These are phyloP conservation scores for Hemicrepidius hirtus DNA, from an alignment of 2,888 invertebrate genomes.

Conservation along the genomic window DNA sequence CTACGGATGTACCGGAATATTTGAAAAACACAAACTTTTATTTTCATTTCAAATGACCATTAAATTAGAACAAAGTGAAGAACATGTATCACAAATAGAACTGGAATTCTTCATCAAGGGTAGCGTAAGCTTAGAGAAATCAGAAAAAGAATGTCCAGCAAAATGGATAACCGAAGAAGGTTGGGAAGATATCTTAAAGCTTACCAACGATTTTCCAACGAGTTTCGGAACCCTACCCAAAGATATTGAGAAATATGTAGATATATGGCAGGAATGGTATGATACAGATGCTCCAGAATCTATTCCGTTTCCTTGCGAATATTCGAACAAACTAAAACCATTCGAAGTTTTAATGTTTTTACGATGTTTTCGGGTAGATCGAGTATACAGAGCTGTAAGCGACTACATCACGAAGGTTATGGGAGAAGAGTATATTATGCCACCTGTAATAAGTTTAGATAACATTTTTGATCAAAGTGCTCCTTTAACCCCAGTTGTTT, in stretches of 20 bases:
- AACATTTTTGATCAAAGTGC: constrained; percentile 90
- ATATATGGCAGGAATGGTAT: constrained; percentile 80
- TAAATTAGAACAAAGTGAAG: constrained; percentile 84
- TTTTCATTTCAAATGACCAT: constrained; percentile 94
- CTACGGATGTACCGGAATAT: constrained; percentile 94
- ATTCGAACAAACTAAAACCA: constrained; percentile 77
- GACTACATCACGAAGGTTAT: constrained; percentile 87
- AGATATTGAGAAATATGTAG: constrained; percentile 50
- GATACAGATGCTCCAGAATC: constrained; percentile 90
- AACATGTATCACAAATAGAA: constrained; percentile 79
- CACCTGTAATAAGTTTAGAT: constrained; percentile 89
- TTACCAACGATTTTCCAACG: constrained; percentile 81
- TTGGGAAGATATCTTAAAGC: constrained; percentile 89
- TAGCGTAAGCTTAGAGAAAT: constrained; percentile 85
- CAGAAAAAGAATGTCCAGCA: constrained; percentile 79
- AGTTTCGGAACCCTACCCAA: constrained; percentile 78
- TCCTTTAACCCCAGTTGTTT: constrained; percentile 90
- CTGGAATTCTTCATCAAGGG: constrained; percentile 94
- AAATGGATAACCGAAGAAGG: constrained; percentile 72
- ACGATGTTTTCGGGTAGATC: constrained; percentile 92
- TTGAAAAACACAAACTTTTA: constrained; percentile 92
- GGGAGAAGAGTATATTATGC: constrained; percentile 92
- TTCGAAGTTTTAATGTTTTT: constrained; percentile 88
- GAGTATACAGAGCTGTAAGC: constrained; percentile 89
- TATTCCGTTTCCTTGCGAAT: constrained; percentile 80